Percentiles rank a stretch among this genome's conserved stretches.
Evolutionary conservation across 2,113 vertebrate genomes (phyloP).

Genomic region (Oxyruncus cristatus): DNA sequence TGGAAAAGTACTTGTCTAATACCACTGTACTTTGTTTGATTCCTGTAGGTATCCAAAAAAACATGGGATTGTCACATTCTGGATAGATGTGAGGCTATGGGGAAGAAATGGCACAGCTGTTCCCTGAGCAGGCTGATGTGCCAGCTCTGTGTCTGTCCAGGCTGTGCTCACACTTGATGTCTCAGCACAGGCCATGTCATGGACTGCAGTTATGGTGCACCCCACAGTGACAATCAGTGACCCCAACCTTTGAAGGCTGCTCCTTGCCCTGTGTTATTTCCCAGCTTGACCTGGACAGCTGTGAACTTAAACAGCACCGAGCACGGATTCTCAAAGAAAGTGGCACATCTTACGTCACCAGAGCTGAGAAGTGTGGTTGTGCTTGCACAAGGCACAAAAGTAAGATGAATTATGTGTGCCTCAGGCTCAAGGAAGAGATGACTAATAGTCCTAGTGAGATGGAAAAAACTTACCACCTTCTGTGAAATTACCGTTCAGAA

Average conservation of each 20-base stretch:
- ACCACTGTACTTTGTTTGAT: neutral
- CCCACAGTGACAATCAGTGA: neutral
- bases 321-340: slow-evolving; percentile 73
- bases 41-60: slow-evolving; percentile 44
- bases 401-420: slow-evolving; percentile 11
- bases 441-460: neutral
- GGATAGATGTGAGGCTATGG: slow-evolving; percentile 53
- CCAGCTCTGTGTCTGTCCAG: slow-evolving; percentile 54
- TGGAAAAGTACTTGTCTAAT: neutral
- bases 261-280: slow-evolving; percentile 46
- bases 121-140: slow-evolving; percentile 42
- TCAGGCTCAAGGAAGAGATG: slow-evolving; percentile 43
- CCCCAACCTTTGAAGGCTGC: slow-evolving; percentile 56
- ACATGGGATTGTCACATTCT: neutral
- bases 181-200: slow-evolving; percentile 52
- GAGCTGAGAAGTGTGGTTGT: slow-evolving; percentile 43
- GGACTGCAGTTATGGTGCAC: neutral
- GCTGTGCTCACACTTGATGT: slow-evolving; percentile 33
- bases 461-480: slow-evolving; percentile 56
- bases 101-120: slow-evolving; percentile 32
- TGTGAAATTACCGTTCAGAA: slow-evolving; percentile 32
- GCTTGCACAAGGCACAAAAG: slow-evolving; percentile 18
- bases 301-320: slow-evolving; percentile 70
- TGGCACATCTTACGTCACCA: slow-evolving; percentile 59
- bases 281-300: slow-evolving; percentile 23